A percentile compares a stretch with the other conserved stretches of the same genome.
Conservation (phyloP, 2,113 vertebrate genomes). For the Brienomyrus brachyistius region DNA sequence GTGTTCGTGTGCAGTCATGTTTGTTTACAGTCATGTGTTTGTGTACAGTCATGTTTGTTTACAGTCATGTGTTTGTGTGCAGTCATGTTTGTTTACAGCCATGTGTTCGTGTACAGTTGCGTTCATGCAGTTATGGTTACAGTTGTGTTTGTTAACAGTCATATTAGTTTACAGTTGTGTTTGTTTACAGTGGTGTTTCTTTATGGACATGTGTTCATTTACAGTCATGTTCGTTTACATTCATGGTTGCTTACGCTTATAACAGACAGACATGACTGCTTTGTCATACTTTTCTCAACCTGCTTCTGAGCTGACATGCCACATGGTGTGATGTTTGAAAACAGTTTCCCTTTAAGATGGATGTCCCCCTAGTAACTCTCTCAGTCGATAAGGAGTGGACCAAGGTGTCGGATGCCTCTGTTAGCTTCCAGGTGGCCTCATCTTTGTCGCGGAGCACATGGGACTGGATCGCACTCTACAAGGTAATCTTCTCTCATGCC, state of each 20-base stretch:
- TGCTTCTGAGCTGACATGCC: not conserved
- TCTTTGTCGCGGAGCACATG: constrained; percentile 85
- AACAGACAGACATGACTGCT: not conserved
- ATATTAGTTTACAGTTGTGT: not conserved
- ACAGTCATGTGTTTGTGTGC: not conserved
- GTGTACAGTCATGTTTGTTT: not conserved
- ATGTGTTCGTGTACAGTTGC: not conserved
- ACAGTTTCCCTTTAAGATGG: constrained; percentile 82
- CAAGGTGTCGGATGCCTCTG: constrained; percentile 75
- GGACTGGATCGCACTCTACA: constrained; percentile 97
- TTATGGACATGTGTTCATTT: not conserved
- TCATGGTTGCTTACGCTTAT: not conserved
- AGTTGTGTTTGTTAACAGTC: not conserved
- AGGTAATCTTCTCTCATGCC: constrained; percentile 56
- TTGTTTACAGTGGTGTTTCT: not conserved
- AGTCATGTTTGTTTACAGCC: too few relatives aligned
- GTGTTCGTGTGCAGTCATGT: not conserved
- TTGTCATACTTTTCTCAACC: not conserved
- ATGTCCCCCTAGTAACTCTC: constrained; percentile 72
- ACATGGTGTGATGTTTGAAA: not conserved
- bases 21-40: not conserved
- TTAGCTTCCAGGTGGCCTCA: constrained; percentile 68
- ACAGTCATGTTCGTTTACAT: not conserved
- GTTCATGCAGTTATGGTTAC: not conserved
- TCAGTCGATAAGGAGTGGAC: constrained; percentile 82